phyloP scores from a whole-genome alignment of 2,888 invertebrate species.

The Barypeithes pellucidus region DNA sequence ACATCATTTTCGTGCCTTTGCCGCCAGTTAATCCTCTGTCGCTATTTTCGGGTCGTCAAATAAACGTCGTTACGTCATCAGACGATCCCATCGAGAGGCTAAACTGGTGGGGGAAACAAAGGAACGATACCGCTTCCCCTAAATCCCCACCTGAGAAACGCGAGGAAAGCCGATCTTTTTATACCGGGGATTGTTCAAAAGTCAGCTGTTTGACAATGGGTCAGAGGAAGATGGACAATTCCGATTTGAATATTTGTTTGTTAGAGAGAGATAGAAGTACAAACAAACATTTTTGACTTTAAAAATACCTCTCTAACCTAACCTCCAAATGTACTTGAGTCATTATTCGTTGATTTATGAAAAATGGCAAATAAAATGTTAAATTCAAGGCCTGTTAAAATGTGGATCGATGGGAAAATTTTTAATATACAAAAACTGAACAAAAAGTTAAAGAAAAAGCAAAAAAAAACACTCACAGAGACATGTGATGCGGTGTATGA shows the following conservation, averaged over 20 bases:
- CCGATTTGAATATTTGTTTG: background rate
- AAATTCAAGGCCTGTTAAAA: slow-evolving; percentile 59
- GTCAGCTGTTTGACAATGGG: background rate
- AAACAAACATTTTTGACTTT: background rate
- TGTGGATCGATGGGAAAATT: slow-evolving; percentile 68
- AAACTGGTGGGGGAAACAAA: slow-evolving; percentile 41
- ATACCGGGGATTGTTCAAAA: slow-evolving; percentile 2
- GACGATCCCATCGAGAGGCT: slow-evolving; percentile 30
- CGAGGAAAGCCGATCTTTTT: slow-evolving; percentile 14
- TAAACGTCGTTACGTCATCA: slow-evolving; percentile 22
- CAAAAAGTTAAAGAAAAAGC: slow-evolving; percentile 34
- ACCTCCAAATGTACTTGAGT: slow-evolving; percentile 21
- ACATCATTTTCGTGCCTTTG: background rate
- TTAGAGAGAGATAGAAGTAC: background rate
- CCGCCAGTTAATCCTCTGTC: background rate
- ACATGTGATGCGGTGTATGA: slow-evolving; percentile 13
- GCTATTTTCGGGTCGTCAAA: slow-evolving; percentile 11
- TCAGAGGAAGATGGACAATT: background rate
- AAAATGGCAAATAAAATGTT: slow-evolving; percentile 47
- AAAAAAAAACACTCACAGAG: slow-evolving; percentile 23
- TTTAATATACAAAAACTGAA: slow-evolving; percentile 59
- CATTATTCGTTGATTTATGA: background rate
- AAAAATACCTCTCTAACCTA: background rate
- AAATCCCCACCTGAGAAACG: slow-evolving; percentile 32
- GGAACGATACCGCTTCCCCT: slow-evolving; percentile 37